Percentiles rank a stretch among this genome's conserved stretches.
These are phyloP conservation scores for Microcaecilia unicolor DNA, from an alignment of 2,797 vertebrate species.

Conservation along the genomic window DNA sequence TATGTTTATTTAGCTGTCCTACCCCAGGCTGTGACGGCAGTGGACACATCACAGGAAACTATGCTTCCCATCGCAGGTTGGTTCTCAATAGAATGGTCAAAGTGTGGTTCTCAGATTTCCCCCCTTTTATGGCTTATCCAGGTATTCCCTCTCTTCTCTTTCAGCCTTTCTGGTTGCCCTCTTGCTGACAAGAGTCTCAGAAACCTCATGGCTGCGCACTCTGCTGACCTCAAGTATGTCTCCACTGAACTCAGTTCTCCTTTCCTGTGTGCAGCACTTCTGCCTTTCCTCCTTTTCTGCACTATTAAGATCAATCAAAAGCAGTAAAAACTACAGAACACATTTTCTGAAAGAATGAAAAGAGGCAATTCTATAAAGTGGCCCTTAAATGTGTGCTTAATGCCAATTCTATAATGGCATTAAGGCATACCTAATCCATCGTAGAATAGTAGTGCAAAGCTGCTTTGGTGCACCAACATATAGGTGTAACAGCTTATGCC, in stretches of 20 bases:
- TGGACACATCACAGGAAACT: conserved; percentile 97
- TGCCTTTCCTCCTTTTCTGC: conserved; percentile 11
- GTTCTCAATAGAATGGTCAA: conserved; percentile 13
- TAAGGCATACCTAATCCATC: too few species aligned
- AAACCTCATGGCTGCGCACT: conserved; percentile 98
- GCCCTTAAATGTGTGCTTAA: too few species aligned
- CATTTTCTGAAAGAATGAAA: too few species aligned
- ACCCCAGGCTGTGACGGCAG: conserved; percentile 97
- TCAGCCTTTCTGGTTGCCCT: conserved; percentile 99
- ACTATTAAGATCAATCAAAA: conserved; percentile 15
- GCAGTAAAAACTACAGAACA: too few species aligned
- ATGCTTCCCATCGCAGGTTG: conserved; percentile 96
- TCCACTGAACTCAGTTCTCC: conserved; percentile 50
- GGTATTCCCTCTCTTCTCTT: conserved; percentile 65
- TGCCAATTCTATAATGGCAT: too few species aligned
- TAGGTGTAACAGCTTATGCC: too few species aligned
- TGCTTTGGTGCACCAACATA: too few species aligned
- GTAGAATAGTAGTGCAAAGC: too few species aligned
- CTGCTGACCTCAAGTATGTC: conserved; percentile 99
- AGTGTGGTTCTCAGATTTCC: conserved; percentile 16
- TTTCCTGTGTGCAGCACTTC: conserved; percentile 13
- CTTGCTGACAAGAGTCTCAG: conserved; percentile 99
- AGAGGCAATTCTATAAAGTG: too few species aligned
- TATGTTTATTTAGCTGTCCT: conserved; percentile 73
- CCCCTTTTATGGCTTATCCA: conserved; percentile 53